Evolutionary conservation across 2,888 invertebrate species (phyloP), one percentile per base, ranked within the genome.

Genomic region (Diadegma fenestrale): DNA sequence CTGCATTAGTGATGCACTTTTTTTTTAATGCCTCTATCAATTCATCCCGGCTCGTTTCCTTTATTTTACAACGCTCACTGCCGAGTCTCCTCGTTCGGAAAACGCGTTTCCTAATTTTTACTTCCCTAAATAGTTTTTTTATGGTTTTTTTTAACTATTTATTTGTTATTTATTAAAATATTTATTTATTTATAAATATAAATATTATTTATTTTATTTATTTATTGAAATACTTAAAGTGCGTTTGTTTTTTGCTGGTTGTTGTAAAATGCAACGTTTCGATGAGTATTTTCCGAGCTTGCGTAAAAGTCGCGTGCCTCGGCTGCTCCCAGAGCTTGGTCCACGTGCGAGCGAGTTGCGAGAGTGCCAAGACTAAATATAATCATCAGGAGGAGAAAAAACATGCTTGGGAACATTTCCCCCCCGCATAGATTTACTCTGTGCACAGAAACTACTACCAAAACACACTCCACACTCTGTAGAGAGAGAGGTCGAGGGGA

Each of bases 381-480:
- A 85, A 82, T 82, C 85, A 58, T 82, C 80, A 61, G 77, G 82
- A 82, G 80, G 76, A 82, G 76, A 82, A 80, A 82, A 85, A 85
- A 66, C 82, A 72, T 82, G 76, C 80, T 43, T 72, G 82, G 77
- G 75, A 66, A 43, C 14, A 41, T 45, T 64, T 73, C 79, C 85
- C 83, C 85, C 87, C 87, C 86, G 86, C 86, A 84, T 81, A 76
- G 86, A 82, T 80, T 64, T 61, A 72, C 64, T 33, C 80, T 68
- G 76, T 63, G 30, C 71, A 64, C 69, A 75, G 63, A 68, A 12
- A 63, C 77, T 73, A 51, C 68, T 78, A 37, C 81, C 69, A 75
- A 12, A 72, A 66, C 43, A 66, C 58, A 45, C 43, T 19, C 30
- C 7, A 66, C n/a, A 43, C 5, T 33, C 2, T 45, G 68, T 22